Percentiles rank a stretch among this genome's conserved stretches.
Conservation (phyloP, 2,888 invertebrate genomes). For the Dendrolimus houi region DNA sequence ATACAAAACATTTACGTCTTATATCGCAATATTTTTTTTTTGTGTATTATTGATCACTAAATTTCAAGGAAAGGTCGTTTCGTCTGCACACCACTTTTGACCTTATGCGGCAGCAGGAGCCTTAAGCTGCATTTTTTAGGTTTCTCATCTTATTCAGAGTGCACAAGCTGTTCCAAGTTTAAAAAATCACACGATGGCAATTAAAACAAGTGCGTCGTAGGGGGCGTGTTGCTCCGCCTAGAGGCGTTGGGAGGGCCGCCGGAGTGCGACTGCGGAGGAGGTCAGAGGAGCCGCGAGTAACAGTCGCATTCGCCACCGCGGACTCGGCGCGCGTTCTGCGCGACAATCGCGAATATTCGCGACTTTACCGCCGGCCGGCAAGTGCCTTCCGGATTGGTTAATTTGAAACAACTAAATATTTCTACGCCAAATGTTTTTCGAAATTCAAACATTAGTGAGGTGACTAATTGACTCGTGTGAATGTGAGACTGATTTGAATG, state of each 20-base stretch:
- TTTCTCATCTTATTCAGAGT: neutral
- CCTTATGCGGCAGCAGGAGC: no score
- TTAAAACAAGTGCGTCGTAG: conserved; percentile 21
- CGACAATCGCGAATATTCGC: conserved; percentile 37
- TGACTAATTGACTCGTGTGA: conserved; percentile 4
- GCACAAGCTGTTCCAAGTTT: conserved; percentile 6
- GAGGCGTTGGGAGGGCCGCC: conserved; percentile 65
- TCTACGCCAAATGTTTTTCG: neutral
- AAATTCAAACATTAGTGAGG: neutral
- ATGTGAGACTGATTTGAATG: conserved; percentile 3
- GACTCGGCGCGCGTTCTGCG: conserved; percentile 54
- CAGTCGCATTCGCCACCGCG: conserved; percentile 64
- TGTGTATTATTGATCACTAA: no score
- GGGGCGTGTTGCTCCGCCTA: conserved; percentile 49
- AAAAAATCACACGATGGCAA: conserved; percentile 39
- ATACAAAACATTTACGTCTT: no score
- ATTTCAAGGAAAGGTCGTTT: no score
- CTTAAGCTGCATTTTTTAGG: no score
- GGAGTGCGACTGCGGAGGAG: conserved; percentile 43
- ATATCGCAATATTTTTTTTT: no score
- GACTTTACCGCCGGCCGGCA: conserved; percentile 18
- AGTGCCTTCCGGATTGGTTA: conserved; percentile 13
- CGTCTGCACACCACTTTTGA: no score
- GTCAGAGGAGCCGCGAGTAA: conserved; percentile 61
- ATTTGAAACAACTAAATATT: neutral